These are phyloP conservation scores for Hirtodrosophila alboralis DNA, from an alignment of 2,888 invertebrate species.

Conservation along the genomic window DNA sequence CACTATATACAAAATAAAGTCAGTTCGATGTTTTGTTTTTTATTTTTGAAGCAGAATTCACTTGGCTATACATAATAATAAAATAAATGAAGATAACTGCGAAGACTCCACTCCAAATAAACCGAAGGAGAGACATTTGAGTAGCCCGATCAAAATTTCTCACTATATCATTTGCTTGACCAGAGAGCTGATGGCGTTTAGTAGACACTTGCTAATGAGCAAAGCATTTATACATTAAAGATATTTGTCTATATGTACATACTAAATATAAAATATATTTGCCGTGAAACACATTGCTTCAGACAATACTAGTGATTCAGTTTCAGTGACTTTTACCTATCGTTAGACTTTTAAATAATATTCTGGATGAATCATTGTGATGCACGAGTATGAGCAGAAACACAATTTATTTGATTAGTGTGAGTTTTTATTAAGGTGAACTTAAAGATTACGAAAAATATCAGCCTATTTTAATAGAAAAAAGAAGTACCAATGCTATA, in stretches of 20 bases:
- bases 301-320: conserved; percentile 20
- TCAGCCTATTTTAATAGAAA: too few species aligned
- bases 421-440: conserved; percentile 3
- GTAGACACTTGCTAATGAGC: conserved; percentile 36
- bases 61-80: conserved; percentile 8
- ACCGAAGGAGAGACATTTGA: background rate
- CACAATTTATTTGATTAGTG: too few species aligned
- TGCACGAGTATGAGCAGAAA: conserved; percentile 11
- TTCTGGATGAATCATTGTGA: conserved; percentile 45
- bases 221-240: conserved; percentile 9
- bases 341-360: background rate
- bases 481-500: too few species aligned
- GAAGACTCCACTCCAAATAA: conserved; percentile 16
- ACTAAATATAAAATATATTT: conserved; percentile 24
- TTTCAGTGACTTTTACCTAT: conserved; percentile 1
- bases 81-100: background rate
- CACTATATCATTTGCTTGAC: too few species aligned
- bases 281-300: conserved; percentile 31
- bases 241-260: conserved; percentile 6
- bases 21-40: background rate
- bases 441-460: background rate
- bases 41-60: background rate
- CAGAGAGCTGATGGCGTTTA: background rate
- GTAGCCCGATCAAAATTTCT: background rate
- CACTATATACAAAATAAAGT: background rate